phyloP scores from a whole-genome alignment of 2,797 vertebrate genomes.

The Poeciliopsis presidionis region DNA sequence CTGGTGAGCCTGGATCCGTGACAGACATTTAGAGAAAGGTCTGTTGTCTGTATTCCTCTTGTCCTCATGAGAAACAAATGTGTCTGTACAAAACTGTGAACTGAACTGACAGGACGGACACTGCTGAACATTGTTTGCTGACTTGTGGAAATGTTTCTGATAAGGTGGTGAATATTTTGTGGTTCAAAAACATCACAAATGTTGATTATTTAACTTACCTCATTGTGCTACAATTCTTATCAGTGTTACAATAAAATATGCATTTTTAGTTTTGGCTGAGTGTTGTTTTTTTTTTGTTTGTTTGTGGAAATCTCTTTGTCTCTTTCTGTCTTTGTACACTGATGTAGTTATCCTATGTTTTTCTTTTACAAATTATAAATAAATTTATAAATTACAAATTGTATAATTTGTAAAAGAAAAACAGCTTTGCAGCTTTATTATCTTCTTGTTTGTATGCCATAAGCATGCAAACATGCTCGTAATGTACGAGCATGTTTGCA shows the following conservation, averaged over 20 bases:
- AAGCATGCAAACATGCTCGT: too few relatives aligned
- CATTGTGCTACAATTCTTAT: conserved; percentile 92
- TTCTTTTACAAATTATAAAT: neutral
- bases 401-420: too few relatives aligned
- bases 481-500: neutral
- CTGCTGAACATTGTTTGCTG: conserved; percentile 61
- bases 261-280: conserved; percentile 79
- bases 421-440: too few relatives aligned
- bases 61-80: conserved; percentile 50
- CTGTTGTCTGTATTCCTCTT: conserved; percentile 53
- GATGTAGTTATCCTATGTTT: neutral
- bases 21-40: conserved; percentile 45
- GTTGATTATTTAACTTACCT: conserved; percentile 93
- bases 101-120: conserved; percentile 42
- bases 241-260: conserved; percentile 92
- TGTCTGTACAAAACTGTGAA: conserved; percentile 72
- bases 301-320: neutral
- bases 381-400: too few relatives aligned
- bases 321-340: neutral
- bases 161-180: conserved; percentile 74
- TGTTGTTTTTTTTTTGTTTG: neutral
- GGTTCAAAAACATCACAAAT: conserved; percentile 76
- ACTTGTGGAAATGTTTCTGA: conserved; percentile 68
- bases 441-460: too few relatives aligned
- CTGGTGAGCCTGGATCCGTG: conserved; percentile 56